Percentiles rank a stretch among this genome's conserved stretches.
Evolutionary conservation across 1,140 invertebrate species (phyloP).

Genomic region (Venustaconcha ellipsiformis): DNA sequence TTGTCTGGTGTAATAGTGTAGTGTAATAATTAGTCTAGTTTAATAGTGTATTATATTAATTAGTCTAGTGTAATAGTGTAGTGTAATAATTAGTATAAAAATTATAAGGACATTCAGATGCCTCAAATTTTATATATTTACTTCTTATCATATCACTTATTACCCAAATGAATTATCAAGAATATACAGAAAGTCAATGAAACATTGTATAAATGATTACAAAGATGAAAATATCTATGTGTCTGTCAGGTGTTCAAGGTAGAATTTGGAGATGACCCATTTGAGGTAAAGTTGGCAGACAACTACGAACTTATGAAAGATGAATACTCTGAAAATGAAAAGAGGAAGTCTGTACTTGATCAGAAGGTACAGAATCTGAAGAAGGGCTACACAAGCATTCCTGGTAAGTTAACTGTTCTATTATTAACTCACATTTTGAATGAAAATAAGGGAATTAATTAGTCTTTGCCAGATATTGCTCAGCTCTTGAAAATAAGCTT

Average conservation of each 20-base stretch:
- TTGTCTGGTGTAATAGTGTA: no score
- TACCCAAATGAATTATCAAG: neutral
- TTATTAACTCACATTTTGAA: neutral
- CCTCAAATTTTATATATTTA: neutral
- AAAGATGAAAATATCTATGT: neutral
- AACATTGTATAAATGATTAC: neutral
- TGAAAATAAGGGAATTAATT: no score
- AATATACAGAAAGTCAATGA: neutral
- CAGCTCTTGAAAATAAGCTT: no score
- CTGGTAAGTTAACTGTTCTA: slow-evolving; percentile 72
- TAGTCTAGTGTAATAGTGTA: no score
- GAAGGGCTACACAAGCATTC: slow-evolving; percentile 84
- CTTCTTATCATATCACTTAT: neutral
- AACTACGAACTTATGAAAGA: slow-evolving; percentile 97
- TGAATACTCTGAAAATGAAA: slow-evolving; percentile 95
- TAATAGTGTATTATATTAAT: no score
- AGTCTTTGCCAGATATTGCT: no score
- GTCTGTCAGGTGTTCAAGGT: slow-evolving; percentile 77
- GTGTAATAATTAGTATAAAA: no score
- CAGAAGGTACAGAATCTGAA: slow-evolving; percentile 85
- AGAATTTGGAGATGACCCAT: slow-evolving; percentile 97
- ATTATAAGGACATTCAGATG: neutral
- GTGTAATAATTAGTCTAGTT: no score
- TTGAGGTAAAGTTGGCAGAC: slow-evolving; percentile 95
- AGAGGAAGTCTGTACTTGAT: slow-evolving; percentile 90